These are phyloP conservation scores for Molossus molossus DNA, from an alignment of 2,797 vertebrate genomes.

Conservation along the genomic window DNA sequence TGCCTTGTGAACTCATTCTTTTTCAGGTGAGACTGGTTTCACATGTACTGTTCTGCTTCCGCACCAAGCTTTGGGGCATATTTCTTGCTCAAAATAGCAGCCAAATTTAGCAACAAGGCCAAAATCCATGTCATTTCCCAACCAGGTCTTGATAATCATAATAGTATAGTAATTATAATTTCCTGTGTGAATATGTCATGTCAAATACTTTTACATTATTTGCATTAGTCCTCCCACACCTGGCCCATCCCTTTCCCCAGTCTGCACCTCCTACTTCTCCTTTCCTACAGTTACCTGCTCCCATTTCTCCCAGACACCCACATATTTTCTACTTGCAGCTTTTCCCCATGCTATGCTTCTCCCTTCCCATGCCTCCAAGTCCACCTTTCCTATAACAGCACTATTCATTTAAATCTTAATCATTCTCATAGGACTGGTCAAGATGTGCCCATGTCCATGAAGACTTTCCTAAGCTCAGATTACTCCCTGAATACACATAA, in stretches of 20 bases:
- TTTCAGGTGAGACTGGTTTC: slow-evolving; percentile 14
- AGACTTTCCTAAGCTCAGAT: neutral
- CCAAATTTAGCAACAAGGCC: neutral
- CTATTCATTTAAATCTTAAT: neutral
- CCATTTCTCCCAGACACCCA: neutral
- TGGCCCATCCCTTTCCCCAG: neutral
- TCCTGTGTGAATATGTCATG: neutral
- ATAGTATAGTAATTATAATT: neutral
- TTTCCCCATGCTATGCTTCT: neutral
- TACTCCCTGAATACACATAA: fast-evolving
- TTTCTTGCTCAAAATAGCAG: slow-evolving; percentile 68
- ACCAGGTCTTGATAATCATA: neutral
- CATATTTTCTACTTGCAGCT: neutral
- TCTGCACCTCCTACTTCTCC: neutral
- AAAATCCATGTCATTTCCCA: neutral
- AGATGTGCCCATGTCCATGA: neutral
- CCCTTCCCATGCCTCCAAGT: neutral
- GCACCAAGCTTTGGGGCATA: slow-evolving; percentile 11
- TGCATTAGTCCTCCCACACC: neutral
- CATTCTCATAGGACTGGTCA: neutral
- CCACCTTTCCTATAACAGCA: neutral
- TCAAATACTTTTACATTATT: neutral
- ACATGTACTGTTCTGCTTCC: neutral
- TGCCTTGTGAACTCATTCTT: slow-evolving; percentile 61
- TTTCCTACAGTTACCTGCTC: neutral